Percentiles rank a stretch among this genome's conserved stretches.
phyloP scores from a whole-genome alignment of 2,888 invertebrate genomes.

The Amorpha juglandis region DNA sequence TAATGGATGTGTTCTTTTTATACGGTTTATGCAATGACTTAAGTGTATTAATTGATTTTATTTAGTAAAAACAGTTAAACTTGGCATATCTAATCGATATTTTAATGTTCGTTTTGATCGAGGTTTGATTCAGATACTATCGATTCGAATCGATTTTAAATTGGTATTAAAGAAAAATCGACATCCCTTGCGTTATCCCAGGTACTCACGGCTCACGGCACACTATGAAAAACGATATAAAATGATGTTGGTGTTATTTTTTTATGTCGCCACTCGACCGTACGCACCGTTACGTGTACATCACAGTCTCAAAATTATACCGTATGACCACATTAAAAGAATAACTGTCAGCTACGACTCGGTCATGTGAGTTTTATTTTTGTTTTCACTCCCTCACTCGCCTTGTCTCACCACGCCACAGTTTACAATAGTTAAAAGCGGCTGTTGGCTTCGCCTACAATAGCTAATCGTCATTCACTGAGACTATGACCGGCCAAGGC shows the following conservation, averaged over 20 bases:
- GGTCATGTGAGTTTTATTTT: too few relatives aligned
- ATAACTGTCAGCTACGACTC: too few relatives aligned
- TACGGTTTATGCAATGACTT: too few relatives aligned
- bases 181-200: background rate
- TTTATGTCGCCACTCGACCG: slow-evolving; percentile 2
- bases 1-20: too few relatives aligned
- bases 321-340: too few relatives aligned
- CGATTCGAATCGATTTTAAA: background rate
- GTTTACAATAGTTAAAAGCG: too few relatives aligned
- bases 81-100: background rate
- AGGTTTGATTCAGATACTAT: background rate
- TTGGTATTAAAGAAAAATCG: background rate
- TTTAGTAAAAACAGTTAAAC: background rate
- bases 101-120: background rate
- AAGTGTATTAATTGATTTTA: background rate
- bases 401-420: too few relatives aligned
- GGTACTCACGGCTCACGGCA: background rate
- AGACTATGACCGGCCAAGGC: too few relatives aligned
- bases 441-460: too few relatives aligned
- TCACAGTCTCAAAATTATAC: background rate
- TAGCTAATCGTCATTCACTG: too few relatives aligned
- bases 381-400: too few relatives aligned
- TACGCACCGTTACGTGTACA: background rate
- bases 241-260: slow-evolving; percentile 17
- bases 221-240: slow-evolving; percentile 14